Conservation (phyloP, 2,797 vertebrate species). For the Malurus splendens region DNA sequence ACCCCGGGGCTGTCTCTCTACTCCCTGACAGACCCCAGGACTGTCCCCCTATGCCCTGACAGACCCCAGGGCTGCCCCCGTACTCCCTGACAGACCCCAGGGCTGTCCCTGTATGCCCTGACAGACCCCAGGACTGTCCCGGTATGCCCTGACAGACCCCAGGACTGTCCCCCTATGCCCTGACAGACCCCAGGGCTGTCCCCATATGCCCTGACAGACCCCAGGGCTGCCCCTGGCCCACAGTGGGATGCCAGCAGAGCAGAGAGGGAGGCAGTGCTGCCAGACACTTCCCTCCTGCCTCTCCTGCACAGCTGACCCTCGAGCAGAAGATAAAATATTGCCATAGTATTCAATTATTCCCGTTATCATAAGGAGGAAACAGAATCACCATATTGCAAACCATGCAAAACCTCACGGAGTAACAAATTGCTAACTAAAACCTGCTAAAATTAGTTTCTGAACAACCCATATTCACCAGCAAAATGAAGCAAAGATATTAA, state of each 20-base stretch:
- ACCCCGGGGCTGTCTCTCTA: rapidly evolving
- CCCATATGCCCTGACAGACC: rapidly evolving
- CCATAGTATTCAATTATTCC: no score
- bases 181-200: no score
- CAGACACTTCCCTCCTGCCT: rapidly evolving
- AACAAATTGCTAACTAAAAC: not conserved
- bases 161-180: no score
- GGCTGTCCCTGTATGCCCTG: rapidly evolving
- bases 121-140: rapidly evolving
- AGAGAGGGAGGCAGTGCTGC: not conserved
- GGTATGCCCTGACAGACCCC: no score
- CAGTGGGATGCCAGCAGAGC: rapidly evolving
- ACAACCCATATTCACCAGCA: not conserved
- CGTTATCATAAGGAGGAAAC: not conserved
- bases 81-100: rapidly evolving
- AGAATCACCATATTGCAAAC: not conserved
- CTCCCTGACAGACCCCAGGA: rapidly evolving
- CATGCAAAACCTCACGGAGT: not conserved
- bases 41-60: no score
- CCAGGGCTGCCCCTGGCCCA: rapidly evolving
- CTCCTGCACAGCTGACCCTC: rapidly evolving
- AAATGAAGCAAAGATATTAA: not conserved
- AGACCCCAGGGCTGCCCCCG: not conserved
- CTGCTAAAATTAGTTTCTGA: not conserved
- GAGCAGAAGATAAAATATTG: not conserved